These are phyloP conservation scores for Spermophilus dauricus DNA, from an alignment of 2,113 vertebrate genomes.

Conservation along the genomic window DNA sequence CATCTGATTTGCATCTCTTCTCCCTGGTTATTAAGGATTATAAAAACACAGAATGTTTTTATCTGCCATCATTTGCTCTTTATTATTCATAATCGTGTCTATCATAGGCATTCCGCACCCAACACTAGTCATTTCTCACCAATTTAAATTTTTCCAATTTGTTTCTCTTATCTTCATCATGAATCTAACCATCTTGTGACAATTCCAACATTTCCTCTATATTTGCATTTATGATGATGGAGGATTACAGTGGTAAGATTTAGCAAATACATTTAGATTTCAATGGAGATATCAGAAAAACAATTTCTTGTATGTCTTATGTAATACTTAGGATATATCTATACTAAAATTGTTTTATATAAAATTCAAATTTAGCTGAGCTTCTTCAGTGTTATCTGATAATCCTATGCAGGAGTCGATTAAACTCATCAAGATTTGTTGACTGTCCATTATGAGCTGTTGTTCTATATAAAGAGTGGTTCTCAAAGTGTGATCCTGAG, in stretches of 20 bases:
- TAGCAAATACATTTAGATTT: slow-evolving; percentile 8
- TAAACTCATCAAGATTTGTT: not conserved
- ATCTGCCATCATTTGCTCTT: not conserved
- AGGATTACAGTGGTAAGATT: not conserved
- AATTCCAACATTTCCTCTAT: not conserved
- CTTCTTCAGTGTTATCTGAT: not conserved
- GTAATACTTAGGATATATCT: slow-evolving; percentile 1
- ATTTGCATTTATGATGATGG: not conserved
- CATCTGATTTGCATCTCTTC: not conserved
- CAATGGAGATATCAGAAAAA: slow-evolving; percentile 41
- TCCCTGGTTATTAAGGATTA: not conserved
- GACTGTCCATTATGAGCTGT: not conserved
- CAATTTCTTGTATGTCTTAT: not conserved
- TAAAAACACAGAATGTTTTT: not conserved
- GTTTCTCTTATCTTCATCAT: slow-evolving; percentile 21
- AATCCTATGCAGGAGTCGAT: not conserved
- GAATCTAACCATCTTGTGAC: not conserved
- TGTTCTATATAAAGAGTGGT: not conserved
- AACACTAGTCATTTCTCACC: not conserved
- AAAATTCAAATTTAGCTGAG: slow-evolving; percentile 37
- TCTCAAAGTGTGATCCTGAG: slow-evolving; percentile 15
- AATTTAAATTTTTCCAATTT: not conserved
- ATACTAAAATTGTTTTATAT: not conserved
- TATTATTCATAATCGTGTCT: slow-evolving; percentile 8
- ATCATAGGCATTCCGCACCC: not conserved